Evolutionary conservation across 2,113 vertebrate species (phyloP), one percentile per base, ranked within the genome.

Genomic region (Nansenia antarctica): DNA sequence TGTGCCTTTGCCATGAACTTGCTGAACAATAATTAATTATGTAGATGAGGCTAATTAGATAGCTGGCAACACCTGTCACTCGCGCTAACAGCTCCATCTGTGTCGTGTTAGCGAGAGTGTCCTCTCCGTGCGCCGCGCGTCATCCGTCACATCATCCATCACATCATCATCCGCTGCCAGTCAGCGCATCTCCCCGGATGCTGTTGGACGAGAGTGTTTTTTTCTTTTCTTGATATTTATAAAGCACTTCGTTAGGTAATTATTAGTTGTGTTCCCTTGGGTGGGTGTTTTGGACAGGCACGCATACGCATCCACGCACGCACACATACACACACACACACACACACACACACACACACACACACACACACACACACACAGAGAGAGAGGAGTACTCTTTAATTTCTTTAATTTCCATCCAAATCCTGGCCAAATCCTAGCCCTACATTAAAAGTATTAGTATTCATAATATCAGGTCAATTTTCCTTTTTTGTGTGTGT

Each of bases 21-120:
- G 53, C 9, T 11, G 53, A 27, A 22, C 9, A 27, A 60, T 35
- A 9, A 20, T 60, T 34, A 24, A 60, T 60, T 60, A 60, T 60
- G 31, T 15, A 60, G 58, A 60, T 60, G 30, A 35, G 58, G 14
- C 31, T 60, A 60, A 60, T 60, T 60, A 60, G 58, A 35, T 3
- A 20, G 30, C 18, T 34, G 29, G 18, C 58, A 60, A 32, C 31
- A 60, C 58, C 58, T 60, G 31, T 35, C 58, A 60, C 20, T 32
- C 9, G 9, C 15, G 11, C 9, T 11, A 55, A 55, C 53, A 27
- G 53, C 53, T 55, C 12, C 30, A 60, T 60, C 31, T 34, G 58
- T 60, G 18, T 32, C 18, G 9, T 20, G 7, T 60, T 60, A 20
- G 34, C 18, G n/a, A 60, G 15, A 18, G 18, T 34, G 18, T 34